Conservation (phyloP, 1,140 invertebrate genomes). For the Brachionus sp. region DNA sequence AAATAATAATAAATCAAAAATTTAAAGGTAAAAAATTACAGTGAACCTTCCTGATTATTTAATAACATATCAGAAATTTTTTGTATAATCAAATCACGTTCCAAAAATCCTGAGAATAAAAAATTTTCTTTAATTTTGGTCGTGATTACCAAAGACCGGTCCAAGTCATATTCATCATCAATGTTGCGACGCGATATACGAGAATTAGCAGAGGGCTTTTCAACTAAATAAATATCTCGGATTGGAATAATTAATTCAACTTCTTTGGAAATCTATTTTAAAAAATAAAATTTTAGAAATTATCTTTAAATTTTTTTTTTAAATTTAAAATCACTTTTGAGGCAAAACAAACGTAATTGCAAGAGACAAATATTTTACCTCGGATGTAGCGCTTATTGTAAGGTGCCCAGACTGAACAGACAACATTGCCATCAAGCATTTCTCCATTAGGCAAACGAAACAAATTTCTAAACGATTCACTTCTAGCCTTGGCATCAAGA, state of each 20-base stretch:
- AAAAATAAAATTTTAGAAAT: neutral
- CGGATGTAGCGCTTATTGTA: constrained; percentile 84
- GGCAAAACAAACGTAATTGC: constrained; percentile 91
- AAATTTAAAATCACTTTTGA: constrained; percentile 70
- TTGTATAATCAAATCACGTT: constrained; percentile 80
- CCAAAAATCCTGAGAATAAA: constrained; percentile 80
- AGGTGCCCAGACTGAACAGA: constrained; percentile 87
- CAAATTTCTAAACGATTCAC: constrained; percentile 72
- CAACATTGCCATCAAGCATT: constrained; percentile 85
- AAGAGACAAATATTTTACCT: constrained; percentile 85
- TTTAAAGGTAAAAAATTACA: constrained; percentile 47
- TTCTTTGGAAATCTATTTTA: constrained; percentile 70
- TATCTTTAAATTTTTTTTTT: neutral
- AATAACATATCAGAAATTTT: constrained; percentile 82
- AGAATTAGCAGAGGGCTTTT: constrained; percentile 62
- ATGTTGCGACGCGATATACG: constrained; percentile 60
- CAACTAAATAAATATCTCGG: constrained; percentile 70
- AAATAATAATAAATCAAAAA: neutral
- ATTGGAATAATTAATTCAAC: constrained; percentile 84
- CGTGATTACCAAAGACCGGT: constrained; percentile 79
- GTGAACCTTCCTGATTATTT: constrained; percentile 57
- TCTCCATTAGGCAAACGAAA: constrained; percentile 81
- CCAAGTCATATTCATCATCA: constrained; percentile 61
- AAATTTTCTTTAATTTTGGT: constrained; percentile 74
- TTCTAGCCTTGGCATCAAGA: constrained; percentile 85